These are phyloP conservation scores for Jordanella pulchra DNA, from an alignment of 2,797 vertebrate genomes.

Conservation along the genomic window DNA sequence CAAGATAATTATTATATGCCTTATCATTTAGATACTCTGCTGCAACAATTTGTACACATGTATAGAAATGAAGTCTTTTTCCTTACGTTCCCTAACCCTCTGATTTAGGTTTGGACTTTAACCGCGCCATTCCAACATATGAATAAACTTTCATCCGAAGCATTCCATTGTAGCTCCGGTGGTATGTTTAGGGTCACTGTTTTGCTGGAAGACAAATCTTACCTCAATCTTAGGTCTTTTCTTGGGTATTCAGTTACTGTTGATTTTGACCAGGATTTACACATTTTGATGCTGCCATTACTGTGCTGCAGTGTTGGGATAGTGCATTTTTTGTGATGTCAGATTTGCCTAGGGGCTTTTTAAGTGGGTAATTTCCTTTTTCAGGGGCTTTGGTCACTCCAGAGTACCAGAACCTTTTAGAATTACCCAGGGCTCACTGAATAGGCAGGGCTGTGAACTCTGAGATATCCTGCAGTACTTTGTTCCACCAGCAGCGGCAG, in stretches of 20 bases:
- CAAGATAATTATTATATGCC: background rate
- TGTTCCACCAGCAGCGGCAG: no score
- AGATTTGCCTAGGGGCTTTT: no score
- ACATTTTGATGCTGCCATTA: background rate
- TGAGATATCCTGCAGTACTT: no score
- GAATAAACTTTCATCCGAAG: background rate
- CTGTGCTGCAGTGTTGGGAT: no score
- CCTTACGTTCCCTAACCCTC: background rate
- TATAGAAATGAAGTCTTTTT: background rate
- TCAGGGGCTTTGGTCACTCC: no score
- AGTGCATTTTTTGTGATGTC: background rate
- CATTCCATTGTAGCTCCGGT: background rate
- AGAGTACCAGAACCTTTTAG: no score
- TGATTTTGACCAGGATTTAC: background rate
- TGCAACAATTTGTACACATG: background rate
- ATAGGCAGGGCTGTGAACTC: no score
- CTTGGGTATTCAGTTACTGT: no score
- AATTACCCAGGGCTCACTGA: no score
- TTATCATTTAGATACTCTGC: background rate
- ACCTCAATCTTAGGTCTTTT: no score
- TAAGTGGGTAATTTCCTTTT: no score
- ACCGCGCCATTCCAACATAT: background rate
- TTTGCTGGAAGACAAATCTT: background rate
- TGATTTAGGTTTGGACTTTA: background rate
- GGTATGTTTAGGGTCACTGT: background rate